Evolutionary conservation across 2,113 vertebrate genomes (phyloP), one percentile per base, ranked within the genome.

Genomic region (Parus major): DNA sequence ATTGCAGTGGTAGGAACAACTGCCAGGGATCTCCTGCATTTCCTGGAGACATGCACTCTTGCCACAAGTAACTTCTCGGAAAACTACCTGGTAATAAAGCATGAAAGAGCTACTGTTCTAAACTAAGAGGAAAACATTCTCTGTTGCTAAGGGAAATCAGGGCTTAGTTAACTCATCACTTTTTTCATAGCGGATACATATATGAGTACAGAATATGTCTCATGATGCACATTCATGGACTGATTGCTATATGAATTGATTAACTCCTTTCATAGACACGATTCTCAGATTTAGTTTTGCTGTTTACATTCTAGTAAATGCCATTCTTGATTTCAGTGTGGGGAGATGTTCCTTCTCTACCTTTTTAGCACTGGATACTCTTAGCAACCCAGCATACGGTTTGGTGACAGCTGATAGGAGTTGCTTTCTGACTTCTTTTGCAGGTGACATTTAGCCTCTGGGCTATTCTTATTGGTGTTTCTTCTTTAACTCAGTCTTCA

Each of bases 61-160:
- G n/a, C 55, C 52, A 61, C 39, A 78, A 39, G 79, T 59, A 70
- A 53, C 50, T 69, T 76, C 28, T 80, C 47, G 52, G 41, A 93
- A 86, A 86, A 80, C 50, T 61, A 22, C 11, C 25, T 22, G 21
- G 29, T 57, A 81, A 90, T 46, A 88, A 76, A 84, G 8, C n/a
- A 52, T 29, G 47, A 68, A 92, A 57, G 36, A 81, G 11, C 46
- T 61, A 44, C 75, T 79, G 36, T 44, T 95, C 70, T 91, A 92
- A 95, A 82, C 81, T 14, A 41, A 61, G 66, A 87, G 29, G 63
- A 85, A 90, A 94, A 92, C 61, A 82, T 53, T 70, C 84, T 91
- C 87, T 82, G 94, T 91, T 93, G 94, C 96, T 93, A 96, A 82
- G 95, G 61, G 55, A 87, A 95, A 56, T 65, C 55, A 66, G 36